Base-by-base conservation (phyloP, 2,888 invertebrate species). In the Morpho helenor region DNA sequence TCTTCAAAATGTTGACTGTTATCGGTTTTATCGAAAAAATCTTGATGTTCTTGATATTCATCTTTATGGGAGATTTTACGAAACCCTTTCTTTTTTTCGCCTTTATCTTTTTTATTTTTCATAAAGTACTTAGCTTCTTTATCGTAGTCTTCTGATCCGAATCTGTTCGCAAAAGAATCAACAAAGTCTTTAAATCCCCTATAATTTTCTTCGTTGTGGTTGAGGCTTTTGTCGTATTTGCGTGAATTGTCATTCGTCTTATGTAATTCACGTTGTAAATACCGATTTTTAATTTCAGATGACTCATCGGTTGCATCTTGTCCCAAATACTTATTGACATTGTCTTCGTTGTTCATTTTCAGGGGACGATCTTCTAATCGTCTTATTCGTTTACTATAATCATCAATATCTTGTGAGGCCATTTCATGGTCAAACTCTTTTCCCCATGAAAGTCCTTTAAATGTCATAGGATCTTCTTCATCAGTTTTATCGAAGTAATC, bases 41-140 rank as follows among this genome's bases (percentile, higher is more conserved):
- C 84, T 44, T 87, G 82, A 56, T 87, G 83, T 68, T 86, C 85
- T 61, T 80, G 77, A 70, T 84, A 88, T 66, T 89, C 87, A 58
- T 88, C 85, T 63, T 87, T 88, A 62, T 84, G 84, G 64, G 87
- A 87, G 23, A 87, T 80, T 68, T 77, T 78, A 59, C 75, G 79
- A 63, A 84, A 87, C 16, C 87, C 87, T 69, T 84, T 87, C 52
- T 70, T 79, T 47, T 68, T 84, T 62, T 85, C 79, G 42, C 84
- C 80, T 62, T 80, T 82, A 61, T 85, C 81, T 61, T 78, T 69
- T 54, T 81, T 76, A 51, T 62, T 73, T 56, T 76, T 77, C 0
- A 78, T 50, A 9, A 70, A 51, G 42, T 72, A 82, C 39, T 78
- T 77, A 0, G 76, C 66, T 55, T 80, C 69, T 65, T 75, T 82